These are phyloP conservation scores for Hormaphis cornu DNA, from an alignment of 1,140 invertebrate species.

Conservation along the genomic window DNA sequence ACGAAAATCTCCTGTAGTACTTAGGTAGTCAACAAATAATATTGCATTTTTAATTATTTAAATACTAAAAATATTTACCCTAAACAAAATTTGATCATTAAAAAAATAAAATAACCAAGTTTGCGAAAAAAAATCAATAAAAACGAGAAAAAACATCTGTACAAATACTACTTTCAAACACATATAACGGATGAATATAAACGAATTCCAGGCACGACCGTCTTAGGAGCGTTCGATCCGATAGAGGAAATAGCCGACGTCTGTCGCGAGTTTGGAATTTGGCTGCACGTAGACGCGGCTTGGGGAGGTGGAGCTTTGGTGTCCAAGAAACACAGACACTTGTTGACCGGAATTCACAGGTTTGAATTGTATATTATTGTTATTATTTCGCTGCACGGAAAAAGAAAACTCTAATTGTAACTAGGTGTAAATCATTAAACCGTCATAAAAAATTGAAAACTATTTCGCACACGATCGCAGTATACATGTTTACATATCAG, in stretches of 20 bases:
- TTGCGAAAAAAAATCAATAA: too few relatives aligned
- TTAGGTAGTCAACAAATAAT: too few relatives aligned
- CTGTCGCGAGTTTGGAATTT: slow-evolving; percentile 72
- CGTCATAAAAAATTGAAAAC: too few relatives aligned
- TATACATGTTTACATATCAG: too few relatives aligned
- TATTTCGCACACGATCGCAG: too few relatives aligned
- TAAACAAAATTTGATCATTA: too few relatives aligned
- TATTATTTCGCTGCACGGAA: not conserved
- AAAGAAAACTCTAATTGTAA: not conserved
- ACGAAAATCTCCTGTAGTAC: too few relatives aligned
- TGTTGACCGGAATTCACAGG: slow-evolving; percentile 68
- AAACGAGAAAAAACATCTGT: not conserved
- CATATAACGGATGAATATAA: too few relatives aligned
- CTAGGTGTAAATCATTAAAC: not conserved
- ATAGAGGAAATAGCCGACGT: slow-evolving; percentile 66
- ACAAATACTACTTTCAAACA: not conserved
- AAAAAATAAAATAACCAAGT: too few relatives aligned
- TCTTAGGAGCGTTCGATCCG: slow-evolving; percentile 82
- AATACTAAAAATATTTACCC: too few relatives aligned
- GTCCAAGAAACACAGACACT: slow-evolving; percentile 64
- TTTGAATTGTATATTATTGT: slow-evolving; percentile 38
- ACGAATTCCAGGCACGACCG: slow-evolving; percentile 43
- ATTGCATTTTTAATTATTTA: too few relatives aligned
- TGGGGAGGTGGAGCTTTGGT: slow-evolving; percentile 87
- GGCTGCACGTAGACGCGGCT: slow-evolving; percentile 93